A percentile compares a stretch with the other conserved stretches of the same genome.
Conservation (phyloP, 1,140 invertebrate species). For the Idris sp. region DNA sequence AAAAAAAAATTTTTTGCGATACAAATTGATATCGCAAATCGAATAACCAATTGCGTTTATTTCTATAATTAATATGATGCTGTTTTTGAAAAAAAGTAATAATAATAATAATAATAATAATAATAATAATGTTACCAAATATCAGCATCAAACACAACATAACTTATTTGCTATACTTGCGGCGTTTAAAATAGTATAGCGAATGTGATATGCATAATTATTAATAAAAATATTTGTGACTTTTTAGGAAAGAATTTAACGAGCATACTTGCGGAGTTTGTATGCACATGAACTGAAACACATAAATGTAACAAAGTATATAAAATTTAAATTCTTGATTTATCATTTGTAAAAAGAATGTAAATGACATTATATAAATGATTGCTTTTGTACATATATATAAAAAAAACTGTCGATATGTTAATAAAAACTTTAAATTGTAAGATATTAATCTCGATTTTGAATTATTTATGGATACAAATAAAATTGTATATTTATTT, state of each 20-base stretch:
- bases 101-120: too few relatives aligned
- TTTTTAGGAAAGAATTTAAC: conserved; percentile 18
- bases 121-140: too few relatives aligned
- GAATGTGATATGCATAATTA: conserved; percentile 18
- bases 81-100: conserved; percentile 4
- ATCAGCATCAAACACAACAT: too few relatives aligned
- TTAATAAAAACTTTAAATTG: too few relatives aligned
- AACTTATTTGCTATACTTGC: conserved; percentile 18
- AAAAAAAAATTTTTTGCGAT: not conserved
- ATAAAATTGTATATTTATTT: too few relatives aligned
- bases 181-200: conserved; percentile 14
- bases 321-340: conserved; percentile 32
- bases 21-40: not conserved
- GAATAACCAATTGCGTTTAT: not conserved
- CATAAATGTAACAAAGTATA: conserved; percentile 32
- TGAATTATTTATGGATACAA: too few relatives aligned
- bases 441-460: too few relatives aligned
- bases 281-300: conserved; percentile 23
- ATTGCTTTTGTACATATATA: too few relatives aligned
- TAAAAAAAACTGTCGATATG: too few relatives aligned
- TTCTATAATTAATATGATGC: not conserved
- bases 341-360: conserved; percentile 46
- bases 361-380: conserved; percentile 49
- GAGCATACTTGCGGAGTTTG: not conserved
- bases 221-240: conserved; percentile 14